Evolutionary conservation across 2,113 vertebrate genomes (phyloP), one percentile per base, ranked within the genome.

Genomic region (Lagopus muta): DNA sequence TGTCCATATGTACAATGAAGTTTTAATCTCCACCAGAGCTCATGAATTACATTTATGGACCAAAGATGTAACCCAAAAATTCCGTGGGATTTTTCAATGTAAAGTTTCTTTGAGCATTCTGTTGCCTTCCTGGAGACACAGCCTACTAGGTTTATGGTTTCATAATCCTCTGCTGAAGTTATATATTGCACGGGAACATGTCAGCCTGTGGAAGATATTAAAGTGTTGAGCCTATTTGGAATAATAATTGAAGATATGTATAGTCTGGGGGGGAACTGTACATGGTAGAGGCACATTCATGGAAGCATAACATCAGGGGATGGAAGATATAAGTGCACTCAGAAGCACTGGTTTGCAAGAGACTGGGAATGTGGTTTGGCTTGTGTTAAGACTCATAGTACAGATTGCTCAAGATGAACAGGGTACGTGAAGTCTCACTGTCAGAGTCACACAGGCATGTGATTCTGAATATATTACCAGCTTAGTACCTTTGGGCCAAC

Each of bases 71-170:
- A 47, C 57, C 76, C 5, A 73, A 30, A 76, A 77, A 25, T 42
- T 24, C 47, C 18, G 27, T 11, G 43, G 10, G 10, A 17, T 57
- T 65, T 60, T 80, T 76, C 48, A 65, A 7, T 76, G 24, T 3
- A 1, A 38, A 42, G 14, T 69, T 77, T 54, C 34, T 0, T 0
- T 38, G 14, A 73, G 30, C 14, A 5, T 34, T 82, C 18, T 60
- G 32, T 85, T 36, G 13, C 19, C 21, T 48, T 4, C 10, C 10
- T 28, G 2, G 10, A 78, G 19, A 70, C 7, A 4, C n/a, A 82
- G 42, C 30, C 57, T 1, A 0, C 10, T 25, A 69, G n/a, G 22
- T 14, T 43, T 69, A 43, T 52, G 32, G 50, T 73, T 86, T 88
- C 25, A 5, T 86, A 86, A 32, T 30, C 32, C 25, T 12, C 3